Evolutionary conservation across 92 coral and sea anemone species (phyloP), one percentile per base, ranked within the genome.

Genomic region (Ricordea florida): DNA sequence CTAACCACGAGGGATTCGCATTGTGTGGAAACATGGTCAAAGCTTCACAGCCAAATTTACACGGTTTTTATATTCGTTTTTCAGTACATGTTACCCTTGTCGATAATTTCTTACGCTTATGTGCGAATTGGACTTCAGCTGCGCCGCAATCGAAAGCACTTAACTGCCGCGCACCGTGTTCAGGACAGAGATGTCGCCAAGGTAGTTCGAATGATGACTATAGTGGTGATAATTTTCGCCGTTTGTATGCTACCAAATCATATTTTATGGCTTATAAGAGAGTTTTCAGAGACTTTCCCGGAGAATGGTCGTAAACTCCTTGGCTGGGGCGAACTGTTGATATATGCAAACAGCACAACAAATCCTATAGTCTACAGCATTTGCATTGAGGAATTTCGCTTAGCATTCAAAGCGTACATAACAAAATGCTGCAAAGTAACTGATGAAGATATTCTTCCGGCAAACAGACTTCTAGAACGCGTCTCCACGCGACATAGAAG

Each of bases 221-320:
- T 91, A 0, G 97, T 91, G 5, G 97, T 91, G 1, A 44, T 80
- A 0, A 87, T 91, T 21, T 91, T 91, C 49, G 97, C 93, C 0
- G 87, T 88, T 5, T 83, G 90, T n/a, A 79, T 91, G 88, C 86
- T 91, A 6, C 97, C 97, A 10, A 91, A 91, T 58, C 97, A 91
- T 50, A 88, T 91, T 11, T 32, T 91, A 7, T 91, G 97, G 97
- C 65, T 91, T 1, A 66, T 88, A 13, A 71, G 80, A 41, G 97
- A 91, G 30, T 91, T 91, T 22, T 42, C 46, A 6, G 32, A 62
- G 2, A 34, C 49, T 26, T 49, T 68, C n/a, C 62, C 81, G 6
- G 26, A 53, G 8, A 42, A 55, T 3, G 65, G 85, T 10, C 59
- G 80, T 2, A 57, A 86, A 4, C 74, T 91, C 29, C 76, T 67